A percentile compares a stretch with the other conserved stretches of the same genome.
Conservation (phyloP, 2,113 vertebrate genomes). For the Herpetotheres cachinnans region DNA sequence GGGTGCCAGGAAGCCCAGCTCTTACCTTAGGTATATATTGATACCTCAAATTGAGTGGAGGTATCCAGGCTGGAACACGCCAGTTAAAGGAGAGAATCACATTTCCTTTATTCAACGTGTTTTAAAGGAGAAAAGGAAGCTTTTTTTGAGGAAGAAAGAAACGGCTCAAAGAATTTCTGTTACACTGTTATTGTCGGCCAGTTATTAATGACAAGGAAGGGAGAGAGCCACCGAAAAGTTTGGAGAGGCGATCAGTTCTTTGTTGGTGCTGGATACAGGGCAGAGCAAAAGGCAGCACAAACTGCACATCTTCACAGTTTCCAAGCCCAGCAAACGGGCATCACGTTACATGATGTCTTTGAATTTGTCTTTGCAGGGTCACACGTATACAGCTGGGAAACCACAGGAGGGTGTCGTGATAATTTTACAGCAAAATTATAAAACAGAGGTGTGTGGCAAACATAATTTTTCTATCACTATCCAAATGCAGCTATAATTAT, state of each 20-base stretch:
- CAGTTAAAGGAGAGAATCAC: neutral
- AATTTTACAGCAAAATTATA: neutral
- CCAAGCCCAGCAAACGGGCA: neutral
- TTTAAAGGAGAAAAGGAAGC: neutral
- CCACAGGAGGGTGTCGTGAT: neutral
- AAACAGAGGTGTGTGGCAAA: neutral
- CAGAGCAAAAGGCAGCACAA: neutral
- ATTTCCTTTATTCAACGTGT: neutral
- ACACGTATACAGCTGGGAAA: neutral
- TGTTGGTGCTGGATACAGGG: neutral
- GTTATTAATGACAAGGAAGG: neutral
- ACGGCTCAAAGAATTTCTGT: neutral
- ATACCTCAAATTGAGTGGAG: neutral
- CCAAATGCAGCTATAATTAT: neutral
- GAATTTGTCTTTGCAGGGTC: conserved; percentile 25
- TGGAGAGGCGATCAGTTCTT: neutral
- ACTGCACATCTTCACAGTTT: neutral
- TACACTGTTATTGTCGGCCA: neutral
- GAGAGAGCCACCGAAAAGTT: neutral
- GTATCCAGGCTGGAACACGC: neutral
- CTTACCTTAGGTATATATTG: too few species aligned
- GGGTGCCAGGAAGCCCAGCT: neutral
- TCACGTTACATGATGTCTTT: neutral
- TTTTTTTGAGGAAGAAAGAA: neutral
- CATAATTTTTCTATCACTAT: neutral